These are phyloP conservation scores for Brachymystax lenok DNA, from an alignment of 2,797 vertebrate species.

Conservation along the genomic window DNA sequence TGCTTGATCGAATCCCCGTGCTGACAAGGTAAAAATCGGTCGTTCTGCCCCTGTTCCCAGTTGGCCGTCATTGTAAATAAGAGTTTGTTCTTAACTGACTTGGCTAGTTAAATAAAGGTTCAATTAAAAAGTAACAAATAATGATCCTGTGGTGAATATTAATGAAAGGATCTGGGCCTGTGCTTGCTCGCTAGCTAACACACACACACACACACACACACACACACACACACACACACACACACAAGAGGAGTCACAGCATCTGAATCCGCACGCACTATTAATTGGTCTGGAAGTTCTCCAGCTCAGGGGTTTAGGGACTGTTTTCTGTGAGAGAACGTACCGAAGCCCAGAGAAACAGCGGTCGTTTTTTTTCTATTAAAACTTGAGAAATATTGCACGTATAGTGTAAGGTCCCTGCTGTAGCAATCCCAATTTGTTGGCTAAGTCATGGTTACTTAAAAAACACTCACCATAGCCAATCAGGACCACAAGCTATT, in stretches of 20 bases:
- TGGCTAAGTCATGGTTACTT: neutral
- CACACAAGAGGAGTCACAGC: neutral
- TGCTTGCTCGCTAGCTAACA: neutral
- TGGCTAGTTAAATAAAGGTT: too few relatives aligned
- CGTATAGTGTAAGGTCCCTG: neutral
- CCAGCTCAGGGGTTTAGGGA: conserved; percentile 23
- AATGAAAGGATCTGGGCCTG: conserved; percentile 1
- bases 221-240: neutral
- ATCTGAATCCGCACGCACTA: conserved; percentile 6
- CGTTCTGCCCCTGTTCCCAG: too few relatives aligned
- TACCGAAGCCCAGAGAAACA: neutral
- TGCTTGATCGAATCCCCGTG: too few relatives aligned
- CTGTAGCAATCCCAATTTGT: neutral
- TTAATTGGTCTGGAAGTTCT: conserved; percentile 28
- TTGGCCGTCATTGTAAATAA: too few relatives aligned
- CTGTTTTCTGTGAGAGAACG: conserved; percentile 12
- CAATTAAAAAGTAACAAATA: too few relatives aligned
- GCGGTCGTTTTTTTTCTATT: neutral
- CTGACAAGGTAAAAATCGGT: too few relatives aligned
- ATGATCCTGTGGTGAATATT: conserved; percentile 12
- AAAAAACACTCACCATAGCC: neutral
- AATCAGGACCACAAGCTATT: neutral
- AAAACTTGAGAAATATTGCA: neutral
- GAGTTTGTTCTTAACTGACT: too few relatives aligned
- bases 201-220: neutral